phyloP scores from a whole-genome alignment of 1,140 invertebrate genomes.

The Daktulosphaira vitifoliae region DNA sequence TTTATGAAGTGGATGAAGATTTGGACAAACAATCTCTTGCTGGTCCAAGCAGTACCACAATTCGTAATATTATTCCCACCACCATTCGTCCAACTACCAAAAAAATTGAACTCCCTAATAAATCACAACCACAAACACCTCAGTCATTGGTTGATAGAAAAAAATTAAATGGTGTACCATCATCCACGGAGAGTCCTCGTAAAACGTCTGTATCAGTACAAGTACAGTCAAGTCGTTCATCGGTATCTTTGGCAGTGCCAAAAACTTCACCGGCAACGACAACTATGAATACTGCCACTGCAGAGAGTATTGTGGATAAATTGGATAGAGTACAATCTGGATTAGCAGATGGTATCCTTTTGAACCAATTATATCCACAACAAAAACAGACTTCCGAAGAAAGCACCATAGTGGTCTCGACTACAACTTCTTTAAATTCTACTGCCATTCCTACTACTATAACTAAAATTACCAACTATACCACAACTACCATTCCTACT shows the following conservation, averaged over 20 bases:
- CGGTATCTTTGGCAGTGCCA: neutral
- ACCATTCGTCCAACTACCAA: too few relatives aligned
- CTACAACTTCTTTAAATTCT: constrained; percentile 40
- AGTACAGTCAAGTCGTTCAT: too few relatives aligned
- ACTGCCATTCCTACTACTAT: constrained; percentile 39
- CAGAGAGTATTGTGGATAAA: constrained; percentile 66
- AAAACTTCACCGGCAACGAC: neutral
- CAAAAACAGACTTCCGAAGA: too few relatives aligned
- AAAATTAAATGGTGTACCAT: constrained; percentile 6
- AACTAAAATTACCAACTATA: constrained; percentile 42
- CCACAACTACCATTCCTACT: constrained; percentile 34
- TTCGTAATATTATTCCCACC: too few relatives aligned
- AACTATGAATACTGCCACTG: neutral
- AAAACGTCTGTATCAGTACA: too few relatives aligned
- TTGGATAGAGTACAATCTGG: constrained; percentile 73
- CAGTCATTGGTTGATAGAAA: neutral
- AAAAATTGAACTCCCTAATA: constrained; percentile 8
- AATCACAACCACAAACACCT: neutral
- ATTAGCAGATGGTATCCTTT: constrained; percentile 62
- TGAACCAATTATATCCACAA: constrained; percentile 48
- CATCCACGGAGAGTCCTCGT: too few relatives aligned
- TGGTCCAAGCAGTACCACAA: too few relatives aligned
- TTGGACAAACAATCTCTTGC: too few relatives aligned
- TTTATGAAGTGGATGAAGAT: too few relatives aligned
- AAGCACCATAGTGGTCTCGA: too few relatives aligned